Percentiles rank a stretch among this genome's conserved stretches.
These are phyloP conservation scores for Camponotus pennsylvanicus DNA, from an alignment of 1,140 invertebrate genomes.

Conservation along the genomic window DNA sequence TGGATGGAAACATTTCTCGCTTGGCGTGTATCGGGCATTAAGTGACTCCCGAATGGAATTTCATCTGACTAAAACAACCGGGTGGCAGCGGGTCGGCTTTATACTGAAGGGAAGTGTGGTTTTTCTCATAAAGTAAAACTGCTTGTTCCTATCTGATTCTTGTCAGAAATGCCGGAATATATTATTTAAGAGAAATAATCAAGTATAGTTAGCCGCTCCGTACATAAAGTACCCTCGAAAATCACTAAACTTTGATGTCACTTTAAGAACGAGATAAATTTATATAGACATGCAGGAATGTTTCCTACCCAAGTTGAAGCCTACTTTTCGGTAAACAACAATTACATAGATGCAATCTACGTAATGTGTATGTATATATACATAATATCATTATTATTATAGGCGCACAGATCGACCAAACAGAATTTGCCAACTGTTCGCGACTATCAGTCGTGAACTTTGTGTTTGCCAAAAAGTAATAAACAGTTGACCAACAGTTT, in stretches of 20 bases:
- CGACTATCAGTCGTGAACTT: not conserved
- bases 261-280: constrained; percentile 1
- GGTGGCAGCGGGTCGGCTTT: constrained; percentile 5
- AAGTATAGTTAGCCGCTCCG: not conserved
- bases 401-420: not conserved
- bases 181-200: not conserved
- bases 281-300: not conserved
- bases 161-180: constrained; percentile 18
- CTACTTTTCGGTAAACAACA: constrained; percentile 6
- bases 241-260: not conserved
- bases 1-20: constrained; percentile 59
- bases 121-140: constrained; percentile 30
- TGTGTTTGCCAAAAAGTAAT: constrained; percentile 38
- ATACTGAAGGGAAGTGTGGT: not conserved
- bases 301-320: not conserved
- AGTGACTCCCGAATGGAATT: constrained; percentile 52
- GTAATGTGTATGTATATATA: not conserved
- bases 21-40: constrained; percentile 53
- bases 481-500: constrained; percentile 23
- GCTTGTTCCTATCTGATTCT: not conserved
- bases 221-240: not conserved
- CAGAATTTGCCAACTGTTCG: not conserved
- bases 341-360: not conserved
- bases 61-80: constrained; percentile 50
- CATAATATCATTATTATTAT: not conserved